Evolutionary conservation across 2,888 invertebrate species (phyloP), one percentile per base, ranked within the genome.

Genomic region (Platerodrilus igneus): DNA sequence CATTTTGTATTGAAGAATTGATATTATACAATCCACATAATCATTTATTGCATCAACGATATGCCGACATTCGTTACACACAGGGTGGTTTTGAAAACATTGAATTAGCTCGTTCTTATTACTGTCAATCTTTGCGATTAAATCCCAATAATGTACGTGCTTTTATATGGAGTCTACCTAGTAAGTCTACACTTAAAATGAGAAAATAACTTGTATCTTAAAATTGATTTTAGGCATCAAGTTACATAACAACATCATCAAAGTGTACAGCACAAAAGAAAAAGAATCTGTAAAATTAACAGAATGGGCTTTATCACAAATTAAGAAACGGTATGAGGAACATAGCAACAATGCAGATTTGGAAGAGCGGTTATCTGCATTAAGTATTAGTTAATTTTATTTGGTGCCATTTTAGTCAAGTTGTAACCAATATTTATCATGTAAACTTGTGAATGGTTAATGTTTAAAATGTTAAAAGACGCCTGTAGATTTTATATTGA

Each of bases 1-100:
- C 86, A 3, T 96, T 93, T 73, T 96, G 96, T 70, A 83, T 93
- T 69, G 96, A 97, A 71, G 96, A 97, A 72, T 72, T 95, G 42
- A 78, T 97, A 48, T 73, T 97, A 44, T 91, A 92, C 56, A 94
- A 93, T 74, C 96, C 96, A 1, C 93, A 95, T 66, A 93, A 89
- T 69, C 94, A 96, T 71, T 74, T 96, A 45, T 78, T 89, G 63
- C 88, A 95, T 66, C 93, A 94, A 68, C 76, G 91, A 55, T 83
- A 91, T 55, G 97, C 92, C 0, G 96, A 97, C 66, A 90, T 93
- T 54, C 80, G 83, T 37, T 92, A 91, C 64, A 89, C 90, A 18
- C 70, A 91, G 82, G 93, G 94, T 37, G 94, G 94, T 7, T 73
- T 79, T 41, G 95, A 95, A 47, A 94, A 96, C 62, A 76, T 95